phyloP scores from a whole-genome alignment of 2,113 vertebrate genomes.

The Trematocara zebra region DNA sequence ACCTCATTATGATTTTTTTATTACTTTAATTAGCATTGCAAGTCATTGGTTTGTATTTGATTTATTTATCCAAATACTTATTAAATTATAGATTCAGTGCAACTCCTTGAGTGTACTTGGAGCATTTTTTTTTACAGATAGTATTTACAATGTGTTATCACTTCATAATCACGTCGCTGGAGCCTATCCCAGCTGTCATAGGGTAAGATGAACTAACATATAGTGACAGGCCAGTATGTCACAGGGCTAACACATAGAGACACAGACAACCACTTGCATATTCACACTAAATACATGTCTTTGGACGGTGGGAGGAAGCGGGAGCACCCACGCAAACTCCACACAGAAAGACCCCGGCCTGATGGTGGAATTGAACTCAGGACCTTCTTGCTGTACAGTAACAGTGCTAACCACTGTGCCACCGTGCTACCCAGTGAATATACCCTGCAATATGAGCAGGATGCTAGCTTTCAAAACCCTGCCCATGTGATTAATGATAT shows the following conservation, averaged over 20 bases:
- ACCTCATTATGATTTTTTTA: background rate
- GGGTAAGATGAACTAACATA: background rate
- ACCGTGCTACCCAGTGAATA: fast-evolving
- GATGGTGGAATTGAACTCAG: background rate
- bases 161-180: background rate
- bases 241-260: background rate
- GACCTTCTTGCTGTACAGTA: fast-evolving
- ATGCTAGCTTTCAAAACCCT: background rate
- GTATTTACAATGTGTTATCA: background rate
- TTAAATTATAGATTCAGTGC: background rate
- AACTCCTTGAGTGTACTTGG: background rate
- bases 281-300: fast-evolving
- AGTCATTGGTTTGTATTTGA: background rate
- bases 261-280: background rate
- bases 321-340: fast-evolving
- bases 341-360: fast-evolving
- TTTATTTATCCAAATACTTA: background rate
- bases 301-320: fast-evolving
- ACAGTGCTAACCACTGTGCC: background rate
- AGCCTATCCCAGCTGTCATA: background rate
- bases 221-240: background rate
- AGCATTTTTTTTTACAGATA: background rate
- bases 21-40: background rate
- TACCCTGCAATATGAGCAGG: fast-evolving
- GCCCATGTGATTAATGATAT: background rate